These are phyloP conservation scores for Fulmarus glacialis DNA, from an alignment of 2,113 vertebrate species.

Conservation along the genomic window DNA sequence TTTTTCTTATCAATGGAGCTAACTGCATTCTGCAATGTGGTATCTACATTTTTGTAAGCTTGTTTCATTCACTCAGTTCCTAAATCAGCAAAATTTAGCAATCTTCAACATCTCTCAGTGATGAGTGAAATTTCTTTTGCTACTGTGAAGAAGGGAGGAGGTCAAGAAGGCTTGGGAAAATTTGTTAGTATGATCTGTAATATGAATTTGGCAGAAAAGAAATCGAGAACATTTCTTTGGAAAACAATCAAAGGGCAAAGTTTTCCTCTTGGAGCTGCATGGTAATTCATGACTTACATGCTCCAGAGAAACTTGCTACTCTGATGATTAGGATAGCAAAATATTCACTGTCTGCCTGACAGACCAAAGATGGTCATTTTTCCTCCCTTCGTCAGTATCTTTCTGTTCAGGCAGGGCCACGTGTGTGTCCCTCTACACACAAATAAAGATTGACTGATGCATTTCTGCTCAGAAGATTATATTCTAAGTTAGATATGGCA, in stretches of 20 bases:
- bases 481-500: not conserved
- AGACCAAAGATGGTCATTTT: conserved; percentile 50
- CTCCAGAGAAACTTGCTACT: conserved; percentile 12
- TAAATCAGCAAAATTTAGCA: conserved; percentile 42
- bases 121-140: conserved; percentile 35
- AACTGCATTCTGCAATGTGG: not conserved
- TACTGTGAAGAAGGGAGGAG: conserved; percentile 30
- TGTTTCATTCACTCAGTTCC: conserved; percentile 11
- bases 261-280: conserved; percentile 40
- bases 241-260: conserved; percentile 66
- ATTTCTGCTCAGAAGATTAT: not conserved
- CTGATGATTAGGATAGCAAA: conserved; percentile 16
- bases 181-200: conserved; percentile 45
- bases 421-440: not conserved
- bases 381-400: not conserved
- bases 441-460: not conserved
- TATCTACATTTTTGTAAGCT: conserved; percentile 12
- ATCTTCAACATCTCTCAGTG: not conserved
- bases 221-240: conserved; percentile 65
- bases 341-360: conserved; percentile 20
- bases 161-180: conserved; percentile 69
- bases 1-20: not conserved
- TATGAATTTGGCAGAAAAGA: conserved; percentile 53
- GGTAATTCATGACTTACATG: conserved; percentile 40
- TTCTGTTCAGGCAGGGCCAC: not conserved